Conservation (phyloP, 2,797 vertebrate species). For the Pseudomugil tenellus region DNA sequence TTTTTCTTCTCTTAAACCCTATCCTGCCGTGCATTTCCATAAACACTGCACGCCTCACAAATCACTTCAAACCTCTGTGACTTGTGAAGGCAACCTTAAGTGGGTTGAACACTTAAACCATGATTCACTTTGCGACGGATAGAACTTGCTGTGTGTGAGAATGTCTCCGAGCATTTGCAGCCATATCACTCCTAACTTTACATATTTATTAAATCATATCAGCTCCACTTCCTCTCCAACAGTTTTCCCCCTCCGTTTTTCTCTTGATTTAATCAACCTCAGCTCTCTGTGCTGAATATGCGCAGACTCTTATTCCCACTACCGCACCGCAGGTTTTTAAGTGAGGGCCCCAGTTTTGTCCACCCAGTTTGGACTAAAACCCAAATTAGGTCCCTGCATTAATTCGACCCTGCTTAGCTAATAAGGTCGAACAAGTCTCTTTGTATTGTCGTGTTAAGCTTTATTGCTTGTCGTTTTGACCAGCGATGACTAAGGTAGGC, state of each 20-base stretch:
- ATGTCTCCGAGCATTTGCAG: slow-evolving; percentile 63
- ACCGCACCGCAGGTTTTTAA: slow-evolving; percentile 49
- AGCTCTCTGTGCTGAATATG: slow-evolving; percentile 15
- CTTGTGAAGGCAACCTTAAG: slow-evolving; percentile 83
- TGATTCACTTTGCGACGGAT: slow-evolving; percentile 75
- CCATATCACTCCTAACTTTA: slow-evolving; percentile 69
- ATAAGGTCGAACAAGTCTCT: slow-evolving; percentile 99
- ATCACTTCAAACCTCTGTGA: slow-evolving; percentile 84
- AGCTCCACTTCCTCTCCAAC: slow-evolving; percentile 42
- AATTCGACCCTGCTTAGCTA: slow-evolving; percentile 99
- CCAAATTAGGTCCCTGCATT: slow-evolving; percentile 95
- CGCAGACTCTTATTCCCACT: slow-evolving; percentile 32
- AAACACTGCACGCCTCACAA: slow-evolving; percentile 83
- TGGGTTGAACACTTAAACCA: slow-evolving; percentile 82
- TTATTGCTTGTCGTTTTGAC: slow-evolving; percentile 99
- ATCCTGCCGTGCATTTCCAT: slow-evolving; percentile 83
- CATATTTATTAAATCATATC: slow-evolving; percentile 81
- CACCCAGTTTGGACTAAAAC: slow-evolving; percentile 84
- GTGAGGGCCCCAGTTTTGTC: slow-evolving; percentile 61
- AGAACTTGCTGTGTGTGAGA: slow-evolving; percentile 69
- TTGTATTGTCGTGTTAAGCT: slow-evolving; percentile 97
- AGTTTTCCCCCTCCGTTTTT: slow-evolving; percentile 12
- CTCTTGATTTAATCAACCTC: slow-evolving; percentile 53
- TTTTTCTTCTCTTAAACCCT: slow-evolving; percentile 39
- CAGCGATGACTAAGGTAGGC: slow-evolving; percentile 98